Percentiles rank a stretch among this genome's conserved stretches.
These are phyloP conservation scores for Drosophila lutescens DNA, from an alignment of 2,888 invertebrate genomes.

Conservation along the genomic window DNA sequence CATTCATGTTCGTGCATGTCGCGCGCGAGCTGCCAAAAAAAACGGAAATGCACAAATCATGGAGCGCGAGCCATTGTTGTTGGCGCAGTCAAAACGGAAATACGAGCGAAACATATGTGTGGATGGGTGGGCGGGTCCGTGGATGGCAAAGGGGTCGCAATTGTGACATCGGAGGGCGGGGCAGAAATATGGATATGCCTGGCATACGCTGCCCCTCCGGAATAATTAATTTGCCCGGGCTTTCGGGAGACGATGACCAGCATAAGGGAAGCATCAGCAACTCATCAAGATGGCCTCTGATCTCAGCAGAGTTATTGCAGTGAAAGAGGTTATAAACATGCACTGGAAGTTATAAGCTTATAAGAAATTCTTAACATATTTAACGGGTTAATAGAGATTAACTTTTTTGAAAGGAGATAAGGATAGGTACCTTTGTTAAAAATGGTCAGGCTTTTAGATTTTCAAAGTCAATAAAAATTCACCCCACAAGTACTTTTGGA, in stretches of 20 bases:
- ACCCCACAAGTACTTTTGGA: too few relatives aligned
- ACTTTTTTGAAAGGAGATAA: too few relatives aligned
- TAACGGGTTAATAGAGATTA: too few relatives aligned
- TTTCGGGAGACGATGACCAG: conserved; percentile 19
- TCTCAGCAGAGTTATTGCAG: too few relatives aligned
- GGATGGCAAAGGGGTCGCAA: neutral
- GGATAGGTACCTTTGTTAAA: too few relatives aligned
- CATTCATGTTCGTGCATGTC: conserved; percentile 24
- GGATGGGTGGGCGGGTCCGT: neutral
- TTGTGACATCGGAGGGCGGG: conserved; percentile 20
- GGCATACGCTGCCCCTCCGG: conserved; percentile 16
- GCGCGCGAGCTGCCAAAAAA: conserved; percentile 46
- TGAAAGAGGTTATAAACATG: neutral
- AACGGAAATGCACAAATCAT: conserved; percentile 74
- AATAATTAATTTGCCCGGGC: conserved; percentile 29
- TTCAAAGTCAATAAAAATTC: too few relatives aligned
- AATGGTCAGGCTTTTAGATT: too few relatives aligned
- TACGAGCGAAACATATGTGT: conserved; percentile 65
- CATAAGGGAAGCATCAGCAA: conserved; percentile 15
- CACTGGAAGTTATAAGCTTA: too few relatives aligned
- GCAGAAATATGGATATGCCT: conserved; percentile 21
- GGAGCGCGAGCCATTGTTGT: conserved; percentile 40
- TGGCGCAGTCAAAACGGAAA: conserved; percentile 58
- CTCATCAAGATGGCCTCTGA: conserved; percentile 3
- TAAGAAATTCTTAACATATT: too few relatives aligned